A percentile compares a stretch with the other conserved stretches of the same genome.
These are phyloP conservation scores for Phylloscopus trochilus DNA, from an alignment of 2,113 vertebrate species.

Conservation along the genomic window DNA sequence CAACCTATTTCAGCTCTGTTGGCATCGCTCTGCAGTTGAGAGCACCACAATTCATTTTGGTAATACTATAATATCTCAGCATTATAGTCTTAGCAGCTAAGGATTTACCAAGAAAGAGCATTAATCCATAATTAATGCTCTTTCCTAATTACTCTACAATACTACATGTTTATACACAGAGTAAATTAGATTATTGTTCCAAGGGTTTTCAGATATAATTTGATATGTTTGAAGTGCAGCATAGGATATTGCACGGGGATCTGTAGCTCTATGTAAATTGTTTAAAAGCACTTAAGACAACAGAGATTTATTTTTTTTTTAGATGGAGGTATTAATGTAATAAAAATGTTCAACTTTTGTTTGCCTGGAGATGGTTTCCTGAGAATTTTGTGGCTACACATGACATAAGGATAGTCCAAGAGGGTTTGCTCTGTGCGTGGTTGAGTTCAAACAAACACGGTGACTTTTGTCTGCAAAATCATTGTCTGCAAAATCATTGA, in stretches of 20 bases:
- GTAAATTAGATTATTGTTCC: neutral
- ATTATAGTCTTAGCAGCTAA: neutral
- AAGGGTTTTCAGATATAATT: neutral
- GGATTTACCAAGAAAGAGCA: neutral
- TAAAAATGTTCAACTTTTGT: neutral
- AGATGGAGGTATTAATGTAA: neutral
- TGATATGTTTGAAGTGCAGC: neutral
- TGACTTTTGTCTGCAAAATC: neutral
- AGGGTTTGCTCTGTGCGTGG: neutral
- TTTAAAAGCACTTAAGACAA: neutral
- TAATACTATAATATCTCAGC: neutral
- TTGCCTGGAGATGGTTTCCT: neutral
- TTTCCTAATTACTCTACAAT: neutral
- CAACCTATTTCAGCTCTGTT: neutral
- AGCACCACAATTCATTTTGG: neutral
- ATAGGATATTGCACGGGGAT: neutral
- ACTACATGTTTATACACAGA: neutral
- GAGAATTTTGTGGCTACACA: neutral
- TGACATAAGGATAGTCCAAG: neutral
- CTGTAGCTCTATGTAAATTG: fast-evolving
- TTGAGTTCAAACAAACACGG: fast-evolving
- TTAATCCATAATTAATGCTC: neutral
- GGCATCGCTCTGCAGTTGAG: neutral
- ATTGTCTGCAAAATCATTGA: neutral
- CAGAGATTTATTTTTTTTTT: neutral